Evolutionary conservation across 2,888 invertebrate genomes (phyloP).

Genomic region (Luperina testacea): DNA sequence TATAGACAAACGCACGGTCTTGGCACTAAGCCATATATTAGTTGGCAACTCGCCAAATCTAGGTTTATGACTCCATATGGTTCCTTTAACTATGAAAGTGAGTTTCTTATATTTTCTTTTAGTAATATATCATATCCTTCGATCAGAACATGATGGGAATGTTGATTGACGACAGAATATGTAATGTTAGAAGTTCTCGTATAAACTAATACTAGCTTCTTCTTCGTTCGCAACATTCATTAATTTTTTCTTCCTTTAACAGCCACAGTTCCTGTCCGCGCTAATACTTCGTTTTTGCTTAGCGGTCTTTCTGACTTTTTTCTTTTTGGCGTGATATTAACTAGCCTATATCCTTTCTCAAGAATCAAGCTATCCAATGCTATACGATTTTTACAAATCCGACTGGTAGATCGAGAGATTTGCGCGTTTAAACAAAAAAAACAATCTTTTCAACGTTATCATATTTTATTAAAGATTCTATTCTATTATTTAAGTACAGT

Average conservation of each 20-base stretch:
- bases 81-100: neutral
- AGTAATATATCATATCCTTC: neutral
- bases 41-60: slow-evolving; percentile 34
- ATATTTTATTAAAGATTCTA: neutral
- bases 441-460: neutral
- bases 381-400: neutral
- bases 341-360: neutral
- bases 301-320: neutral
- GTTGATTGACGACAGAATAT: neutral
- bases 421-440: neutral
- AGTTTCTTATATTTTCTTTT: neutral
- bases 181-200: neutral
- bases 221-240: no score
- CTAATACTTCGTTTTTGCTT: neutral
- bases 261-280: neutral
- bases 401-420: neutral
- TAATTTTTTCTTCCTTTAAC: neutral
- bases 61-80: slow-evolving; percentile 34
- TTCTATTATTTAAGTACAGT: neutral
- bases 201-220: neutral
- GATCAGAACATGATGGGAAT: neutral
- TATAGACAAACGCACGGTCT: slow-evolving; percentile 11
- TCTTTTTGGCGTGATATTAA: neutral
- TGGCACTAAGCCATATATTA: slow-evolving; percentile 42
- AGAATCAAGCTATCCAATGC: neutral